Percentiles rank a stretch among this genome's conserved stretches.
These are phyloP conservation scores for Cryptus viduatorius DNA, from an alignment of 2,888 invertebrate genomes.

Conservation along the genomic window DNA sequence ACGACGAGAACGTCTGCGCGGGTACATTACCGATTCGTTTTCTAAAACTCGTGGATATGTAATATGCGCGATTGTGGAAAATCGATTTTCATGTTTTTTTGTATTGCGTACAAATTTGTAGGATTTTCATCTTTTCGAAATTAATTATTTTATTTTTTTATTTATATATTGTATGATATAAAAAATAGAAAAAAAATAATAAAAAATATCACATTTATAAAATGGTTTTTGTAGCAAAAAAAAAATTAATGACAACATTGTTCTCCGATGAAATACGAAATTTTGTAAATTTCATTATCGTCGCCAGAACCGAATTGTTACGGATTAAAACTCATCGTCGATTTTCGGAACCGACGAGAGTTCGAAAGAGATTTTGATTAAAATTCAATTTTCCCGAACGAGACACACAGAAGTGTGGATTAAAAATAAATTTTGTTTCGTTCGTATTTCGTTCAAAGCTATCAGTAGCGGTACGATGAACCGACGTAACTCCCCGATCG, in stretches of 20 bases:
- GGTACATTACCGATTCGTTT: too few species aligned
- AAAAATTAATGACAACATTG: neutral
- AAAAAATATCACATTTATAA: slow-evolving; percentile 1
- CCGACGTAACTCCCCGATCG: neutral
- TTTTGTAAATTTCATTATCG: slow-evolving; percentile 18
- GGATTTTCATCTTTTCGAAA: too few species aligned
- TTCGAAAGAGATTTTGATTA: slow-evolving; percentile 9
- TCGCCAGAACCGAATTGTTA: neutral
- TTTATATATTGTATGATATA: too few species aligned
- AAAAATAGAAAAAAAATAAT: neutral
- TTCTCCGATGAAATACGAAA: neutral
- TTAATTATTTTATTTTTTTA: neutral
- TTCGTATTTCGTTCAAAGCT: neutral
- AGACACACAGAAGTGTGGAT: slow-evolving; percentile 32
- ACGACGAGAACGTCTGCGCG: slow-evolving; percentile 13
- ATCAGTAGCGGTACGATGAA: neutral
- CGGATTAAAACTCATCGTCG: slow-evolving; percentile 28
- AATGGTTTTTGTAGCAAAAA: neutral
- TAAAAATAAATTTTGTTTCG: slow-evolving; percentile 57
- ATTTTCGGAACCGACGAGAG: slow-evolving; percentile 6
- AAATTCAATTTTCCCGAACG: slow-evolving; percentile 56
- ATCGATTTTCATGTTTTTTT: too few species aligned
- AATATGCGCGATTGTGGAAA: too few species aligned
- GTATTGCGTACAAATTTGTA: too few species aligned
- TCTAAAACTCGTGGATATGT: too few species aligned